Evolutionary conservation across 2,888 invertebrate species (phyloP).

Genomic region (Piscicola geometra): DNA sequence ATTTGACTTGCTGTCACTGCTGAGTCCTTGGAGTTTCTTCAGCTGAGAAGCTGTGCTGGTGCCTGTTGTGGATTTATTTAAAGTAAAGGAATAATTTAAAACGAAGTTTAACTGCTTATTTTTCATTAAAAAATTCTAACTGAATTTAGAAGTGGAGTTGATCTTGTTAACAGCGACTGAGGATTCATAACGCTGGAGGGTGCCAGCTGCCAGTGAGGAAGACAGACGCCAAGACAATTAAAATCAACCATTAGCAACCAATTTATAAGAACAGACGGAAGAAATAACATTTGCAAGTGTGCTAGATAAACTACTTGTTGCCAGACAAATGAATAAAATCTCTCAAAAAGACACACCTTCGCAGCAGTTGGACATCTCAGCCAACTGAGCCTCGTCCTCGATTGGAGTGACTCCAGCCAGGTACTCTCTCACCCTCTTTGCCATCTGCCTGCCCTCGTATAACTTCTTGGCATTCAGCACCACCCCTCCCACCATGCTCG

Average conservation of each 20-base stretch:
- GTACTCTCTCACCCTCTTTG: constrained; percentile 90
- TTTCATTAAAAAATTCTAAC: constrained; percentile 16
- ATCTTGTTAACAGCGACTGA: constrained; percentile 10
- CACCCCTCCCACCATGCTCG: no score
- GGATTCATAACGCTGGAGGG: background rate
- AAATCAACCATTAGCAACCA: background rate
- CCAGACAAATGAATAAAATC: background rate
- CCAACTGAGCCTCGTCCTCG: constrained; percentile 83
- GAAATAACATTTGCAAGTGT: background rate
- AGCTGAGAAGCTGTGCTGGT: background rate
- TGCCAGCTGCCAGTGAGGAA: background rate
- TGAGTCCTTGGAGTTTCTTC: background rate
- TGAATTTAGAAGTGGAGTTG: constrained; percentile 34
- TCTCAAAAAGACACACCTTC: constrained; percentile 59
- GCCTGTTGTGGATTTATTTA: background rate
- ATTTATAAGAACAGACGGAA: background rate
- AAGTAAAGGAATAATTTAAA: background rate
- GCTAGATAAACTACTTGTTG: background rate
- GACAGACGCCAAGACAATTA: no score
- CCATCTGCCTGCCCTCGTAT: constrained; percentile 99
- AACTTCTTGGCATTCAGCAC: constrained; percentile 85
- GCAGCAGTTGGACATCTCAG: constrained; percentile 81
- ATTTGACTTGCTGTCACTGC: background rate
- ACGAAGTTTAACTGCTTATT: background rate
- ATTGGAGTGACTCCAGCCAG: constrained; percentile 84